phyloP scores from a whole-genome alignment of 2,888 invertebrate species.

The Dynastes tityus region DNA sequence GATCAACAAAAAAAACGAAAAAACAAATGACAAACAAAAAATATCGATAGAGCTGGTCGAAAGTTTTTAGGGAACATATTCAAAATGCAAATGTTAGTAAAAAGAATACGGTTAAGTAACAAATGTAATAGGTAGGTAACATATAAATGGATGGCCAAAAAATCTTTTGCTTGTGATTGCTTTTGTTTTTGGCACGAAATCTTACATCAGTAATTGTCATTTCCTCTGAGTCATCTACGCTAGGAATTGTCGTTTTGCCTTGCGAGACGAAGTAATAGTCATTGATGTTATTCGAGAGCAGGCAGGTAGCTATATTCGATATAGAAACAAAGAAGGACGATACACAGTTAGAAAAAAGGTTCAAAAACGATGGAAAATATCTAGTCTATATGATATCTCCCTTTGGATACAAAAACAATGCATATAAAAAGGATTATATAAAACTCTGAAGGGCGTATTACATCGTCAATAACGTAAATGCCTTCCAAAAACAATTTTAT shows the following conservation, averaged over 20 bases:
- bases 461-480: conserved; percentile 19
- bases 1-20: not conserved
- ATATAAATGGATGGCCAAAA: too few species aligned
- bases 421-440: too few species aligned
- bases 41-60: conserved; percentile 14
- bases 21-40: not conserved
- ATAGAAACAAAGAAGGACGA: conserved; percentile 53
- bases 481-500: conserved; percentile 14
- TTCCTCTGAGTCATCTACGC: conserved; percentile 97
- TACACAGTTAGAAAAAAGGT: conserved; percentile 17
- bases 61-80: not conserved
- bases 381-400: conserved; percentile 19
- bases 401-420: not conserved
- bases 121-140: too few species aligned
- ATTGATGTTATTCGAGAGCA: conserved; percentile 90
- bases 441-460: conserved; percentile 6
- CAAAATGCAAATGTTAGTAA: too few species aligned
- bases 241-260: conserved; percentile 97
- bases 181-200: conserved; percentile 61
- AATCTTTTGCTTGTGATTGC: too few species aligned
- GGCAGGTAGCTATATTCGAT: conserved; percentile 78
- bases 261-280: conserved; percentile 97
- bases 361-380: not conserved
- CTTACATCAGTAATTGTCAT: conserved; percentile 92
- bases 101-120: not conserved